Percentiles rank a stretch among this genome's conserved stretches.
Evolutionary conservation across 1,140 invertebrate genomes (phyloP).

Genomic region (Tachypleus tridentatus): DNA sequence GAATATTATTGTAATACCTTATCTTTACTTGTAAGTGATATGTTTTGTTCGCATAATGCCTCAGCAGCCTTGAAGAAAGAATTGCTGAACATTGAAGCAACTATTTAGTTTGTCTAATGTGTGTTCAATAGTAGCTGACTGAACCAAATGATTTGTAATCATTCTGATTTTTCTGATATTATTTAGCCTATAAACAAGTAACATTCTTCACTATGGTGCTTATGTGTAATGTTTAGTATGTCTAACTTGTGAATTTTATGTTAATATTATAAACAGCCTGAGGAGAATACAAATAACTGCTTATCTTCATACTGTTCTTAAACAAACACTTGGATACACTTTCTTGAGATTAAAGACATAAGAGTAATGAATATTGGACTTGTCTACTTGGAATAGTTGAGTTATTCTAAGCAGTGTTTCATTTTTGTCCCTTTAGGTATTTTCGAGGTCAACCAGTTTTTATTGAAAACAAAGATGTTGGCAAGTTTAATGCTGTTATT

Average conservation of each 20-base stretch:
- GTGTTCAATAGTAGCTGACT: no score
- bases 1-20: no score
- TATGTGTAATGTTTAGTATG: no score
- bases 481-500: conserved; percentile 71
- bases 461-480: conserved; percentile 72
- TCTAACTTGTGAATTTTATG: not conserved
- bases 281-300: not conserved
- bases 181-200: no score
- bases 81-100: no score
- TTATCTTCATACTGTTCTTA: not conserved
- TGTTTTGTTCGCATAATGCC: no score
- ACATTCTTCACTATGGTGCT: no score
- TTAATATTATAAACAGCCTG: not conserved
- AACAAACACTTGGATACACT: not conserved
- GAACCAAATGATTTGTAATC: no score
- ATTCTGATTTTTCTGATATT: no score
- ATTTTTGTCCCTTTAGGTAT: conserved; percentile 45
- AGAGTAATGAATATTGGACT: not conserved
- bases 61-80: no score
- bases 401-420: not conserved
- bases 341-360: not conserved
- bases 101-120: no score
- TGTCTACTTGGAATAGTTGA: not conserved
- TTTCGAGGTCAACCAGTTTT: conserved; percentile 84
- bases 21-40: no score